Evolutionary conservation across 2,888 invertebrate species (phyloP).

Genomic region (Petrolisthes cinctipes): DNA sequence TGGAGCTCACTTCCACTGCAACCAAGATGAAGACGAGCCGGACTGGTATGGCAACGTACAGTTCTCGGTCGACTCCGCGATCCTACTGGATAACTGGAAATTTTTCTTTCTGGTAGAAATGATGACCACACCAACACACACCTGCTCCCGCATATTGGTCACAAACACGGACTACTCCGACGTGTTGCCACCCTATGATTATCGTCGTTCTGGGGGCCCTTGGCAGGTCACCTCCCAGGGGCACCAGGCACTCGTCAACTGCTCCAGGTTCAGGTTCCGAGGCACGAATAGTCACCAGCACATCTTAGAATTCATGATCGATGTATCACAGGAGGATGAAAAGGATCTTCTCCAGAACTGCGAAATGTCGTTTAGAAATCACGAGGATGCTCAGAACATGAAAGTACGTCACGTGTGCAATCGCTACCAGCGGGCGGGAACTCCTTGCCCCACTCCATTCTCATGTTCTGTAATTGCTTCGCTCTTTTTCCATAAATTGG

Average conservation of each 20-base stretch:
- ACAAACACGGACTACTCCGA: constrained; percentile 41
- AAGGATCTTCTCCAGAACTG: constrained; percentile 29
- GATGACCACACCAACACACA: constrained; percentile 46
- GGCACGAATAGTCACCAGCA: constrained; percentile 34
- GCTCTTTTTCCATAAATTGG: neutral
- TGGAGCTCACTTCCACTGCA: neutral
- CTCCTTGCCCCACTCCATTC: constrained; percentile 32
- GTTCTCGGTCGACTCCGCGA: constrained; percentile 25
- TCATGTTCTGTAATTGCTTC: constrained; percentile 12
- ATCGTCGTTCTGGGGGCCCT: constrained; percentile 25
- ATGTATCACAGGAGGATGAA: constrained; percentile 25
- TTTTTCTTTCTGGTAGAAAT: constrained; percentile 41
- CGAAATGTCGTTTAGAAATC: constrained; percentile 47
- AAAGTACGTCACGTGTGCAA: constrained; percentile 39
- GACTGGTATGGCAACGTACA: constrained; percentile 57
- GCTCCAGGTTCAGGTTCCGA: constrained; percentile 31
- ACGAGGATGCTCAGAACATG: constrained; percentile 30
- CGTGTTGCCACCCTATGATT: constrained; percentile 31
- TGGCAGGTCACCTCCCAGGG: constrained; percentile 38
- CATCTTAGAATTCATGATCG: constrained; percentile 42
- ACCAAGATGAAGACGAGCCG: constrained; percentile 18
- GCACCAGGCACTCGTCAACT: constrained; percentile 28
- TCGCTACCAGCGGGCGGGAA: constrained; percentile 36
- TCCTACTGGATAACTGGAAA: constrained; percentile 33
- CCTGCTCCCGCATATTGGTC: constrained; percentile 33